Conservation (phyloP, 1,140 invertebrate species). For the Harpegnathos saltator region DNA sequence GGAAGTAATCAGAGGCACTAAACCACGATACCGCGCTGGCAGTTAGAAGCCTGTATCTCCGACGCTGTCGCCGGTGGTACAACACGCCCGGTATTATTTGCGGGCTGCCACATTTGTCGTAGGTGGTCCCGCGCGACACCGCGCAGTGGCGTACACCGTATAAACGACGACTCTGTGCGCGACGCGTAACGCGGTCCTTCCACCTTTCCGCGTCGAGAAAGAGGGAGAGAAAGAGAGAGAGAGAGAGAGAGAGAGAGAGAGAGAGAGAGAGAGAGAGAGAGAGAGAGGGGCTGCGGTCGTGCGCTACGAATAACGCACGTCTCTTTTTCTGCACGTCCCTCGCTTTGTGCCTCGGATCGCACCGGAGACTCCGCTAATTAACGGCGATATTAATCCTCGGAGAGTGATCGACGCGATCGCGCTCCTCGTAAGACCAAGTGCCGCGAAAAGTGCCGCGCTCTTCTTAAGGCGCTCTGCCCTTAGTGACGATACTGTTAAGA, state of each 20-base stretch:
- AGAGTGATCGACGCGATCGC: not conserved
- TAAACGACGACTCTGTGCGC: constrained; percentile 53
- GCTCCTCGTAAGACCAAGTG: too few relatives aligned
- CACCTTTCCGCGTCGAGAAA: not conserved
- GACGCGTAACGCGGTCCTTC: constrained; percentile 44
- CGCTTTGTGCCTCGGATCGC: too few relatives aligned
- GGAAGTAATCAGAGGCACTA: constrained; percentile 84
- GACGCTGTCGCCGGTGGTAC: constrained; percentile 76
- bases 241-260: too few relatives aligned
- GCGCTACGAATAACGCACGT: constrained; percentile 21
- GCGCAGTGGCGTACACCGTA: constrained; percentile 69
- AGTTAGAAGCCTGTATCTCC: constrained; percentile 80
- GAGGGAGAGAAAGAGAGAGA: too few relatives aligned
- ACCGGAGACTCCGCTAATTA: constrained; percentile 46
- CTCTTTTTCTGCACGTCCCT: too few relatives aligned
- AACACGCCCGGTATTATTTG: constrained; percentile 81
- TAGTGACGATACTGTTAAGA: too few relatives aligned
- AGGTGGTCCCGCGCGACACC: constrained; percentile 79
- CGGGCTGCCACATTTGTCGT: constrained; percentile 84
- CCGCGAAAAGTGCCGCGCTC: too few relatives aligned
- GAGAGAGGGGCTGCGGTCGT: too few relatives aligned
- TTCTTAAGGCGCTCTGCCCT: too few relatives aligned
- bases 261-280: too few relatives aligned
- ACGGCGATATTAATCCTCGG: constrained; percentile 53
- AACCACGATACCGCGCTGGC: constrained; percentile 83